Percentiles rank a stretch among this genome's conserved stretches.
Conservation (phyloP, 2,888 invertebrate species). For the Patella depressa region DNA sequence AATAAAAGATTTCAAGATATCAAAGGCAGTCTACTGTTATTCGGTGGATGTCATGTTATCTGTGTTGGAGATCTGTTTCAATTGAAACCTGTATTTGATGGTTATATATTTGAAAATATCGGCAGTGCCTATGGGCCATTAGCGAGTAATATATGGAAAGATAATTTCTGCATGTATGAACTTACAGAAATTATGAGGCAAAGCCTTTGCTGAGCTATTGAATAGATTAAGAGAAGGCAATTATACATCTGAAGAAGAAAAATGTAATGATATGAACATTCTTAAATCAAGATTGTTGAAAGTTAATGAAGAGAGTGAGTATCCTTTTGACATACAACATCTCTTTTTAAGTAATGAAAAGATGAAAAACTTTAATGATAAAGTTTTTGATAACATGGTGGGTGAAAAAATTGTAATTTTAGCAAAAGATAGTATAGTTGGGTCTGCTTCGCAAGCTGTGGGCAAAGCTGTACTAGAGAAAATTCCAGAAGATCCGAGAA, state of each 20-base stretch:
- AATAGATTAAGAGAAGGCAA: conserved; percentile 42
- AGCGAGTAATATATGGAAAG: conserved; percentile 13
- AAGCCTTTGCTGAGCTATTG: conserved; percentile 40
- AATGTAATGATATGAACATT: neutral
- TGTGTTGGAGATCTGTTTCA: no score
- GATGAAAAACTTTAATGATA: neutral
- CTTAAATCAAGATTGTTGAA: neutral
- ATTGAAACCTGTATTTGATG: no score
- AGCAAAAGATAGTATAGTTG: neutral
- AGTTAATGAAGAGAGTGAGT: neutral
- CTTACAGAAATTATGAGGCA: conserved; percentile 24
- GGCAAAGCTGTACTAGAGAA: no score
- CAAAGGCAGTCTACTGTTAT: no score
- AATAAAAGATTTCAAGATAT: conserved; percentile 15
- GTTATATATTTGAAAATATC: no score
- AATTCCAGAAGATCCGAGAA: no score
- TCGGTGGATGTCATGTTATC: no score
- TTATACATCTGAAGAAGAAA: neutral
- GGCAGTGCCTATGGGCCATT: conserved; percentile 22
- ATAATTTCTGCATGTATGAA: conserved; percentile 36
- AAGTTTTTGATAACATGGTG: neutral
- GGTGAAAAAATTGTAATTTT: neutral
- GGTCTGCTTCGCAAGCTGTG: neutral
- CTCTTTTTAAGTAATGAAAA: neutral
- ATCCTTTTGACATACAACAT: neutral